Base-by-base conservation (phyloP, 2,888 invertebrate species). In the Zonitis immaculata region DNA sequence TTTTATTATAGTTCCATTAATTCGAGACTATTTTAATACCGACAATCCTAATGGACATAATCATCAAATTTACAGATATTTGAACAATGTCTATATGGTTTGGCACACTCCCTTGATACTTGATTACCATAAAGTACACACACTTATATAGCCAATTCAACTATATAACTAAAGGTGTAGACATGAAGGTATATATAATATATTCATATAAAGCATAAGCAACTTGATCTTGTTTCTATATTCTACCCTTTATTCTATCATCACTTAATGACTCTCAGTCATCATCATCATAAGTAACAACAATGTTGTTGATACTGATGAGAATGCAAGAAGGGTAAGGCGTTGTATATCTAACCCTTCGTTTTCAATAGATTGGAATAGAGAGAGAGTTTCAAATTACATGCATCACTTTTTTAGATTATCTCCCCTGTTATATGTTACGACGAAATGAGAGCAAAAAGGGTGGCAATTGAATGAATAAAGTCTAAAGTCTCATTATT, bases 381-480 rank as follows among this genome's bases (percentile, higher is more conserved):
- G n/a, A n/a, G n/a, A 51, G 60, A 59, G 57, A 59, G 48, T 63
- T 64, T 69, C 66, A 59, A 65, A 67, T 68, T 68, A 67, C 67
- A 66, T 60, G 64, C 66, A 64, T 61, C 63, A 65, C 66, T 66
- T 69, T 67, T 68, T 56, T 66, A 66, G 66, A 68, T 67, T 67
- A 66, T 65, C 63, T n/a, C n/a, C n/a, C n/a, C n/a, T n/a, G n/a
- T n/a, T n/a, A n/a, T n/a, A n/a, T n/a, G n/a, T n/a, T n/a, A n/a
- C n/a, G n/a, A n/a, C n/a, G n/a, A n/a, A n/a, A n/a, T n/a, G n/a
- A n/a, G n/a, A n/a, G n/a, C 55, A 51, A 62, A 66, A 65, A 63
- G 62, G 66, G 65, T 61, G 66, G 64, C 65, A 66, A 66, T 66
- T 64, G 64, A 65, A 65, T 62, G 47, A 26, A 52, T 49, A 55